Evolutionary conservation across 2,888 invertebrate species (phyloP), one percentile per base, ranked within the genome.

Genomic region (Ecliptopera silaceata): DNA sequence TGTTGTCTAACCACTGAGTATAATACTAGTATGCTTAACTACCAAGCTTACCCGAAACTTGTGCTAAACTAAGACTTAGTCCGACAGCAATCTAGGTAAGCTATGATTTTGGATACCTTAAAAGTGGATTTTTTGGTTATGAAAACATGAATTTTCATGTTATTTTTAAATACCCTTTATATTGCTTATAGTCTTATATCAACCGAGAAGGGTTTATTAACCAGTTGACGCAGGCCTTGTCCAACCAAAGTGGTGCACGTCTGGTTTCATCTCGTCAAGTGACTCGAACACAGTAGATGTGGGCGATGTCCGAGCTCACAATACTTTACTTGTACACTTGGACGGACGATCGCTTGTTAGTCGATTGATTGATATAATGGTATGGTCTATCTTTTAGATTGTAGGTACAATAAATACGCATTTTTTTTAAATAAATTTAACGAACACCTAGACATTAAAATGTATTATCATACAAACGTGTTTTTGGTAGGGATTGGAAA

Each of bases 181-280:
- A 26, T 26, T 26, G 26, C 26, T 26, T 26, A 26, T 4, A 22
- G 6, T n/a, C 31, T 34, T 29, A 56, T 41, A 45, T 56, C 22
- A 53, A 56, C 18, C 34, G 20, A 34, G 41, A 48, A 36, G 31
- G 55, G 42, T 29, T 42, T 44, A 46, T 61, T 56, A 56, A 48
- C 55, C 47, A 54, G 48, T 63, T 58, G 58, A 34, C 17, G 39
- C 39, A 53, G 29, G 29, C 34, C 34, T 43, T 44, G 31, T 43
- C 26, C 45, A 44, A 26, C 54, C 44, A 46, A 44, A 32, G 31
- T 26, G 20, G 45, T 29, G 51, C 11, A 42, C 36, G 48, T 42
- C 48, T 47, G 44, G 56, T 62, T 54, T 52, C 20, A 60, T 54
- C 56, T 49, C 42, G 58, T 56, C 38, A 47, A 41, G 48, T 44